phyloP scores from a whole-genome alignment of 2,113 vertebrate species.

The Mus pahari region DNA sequence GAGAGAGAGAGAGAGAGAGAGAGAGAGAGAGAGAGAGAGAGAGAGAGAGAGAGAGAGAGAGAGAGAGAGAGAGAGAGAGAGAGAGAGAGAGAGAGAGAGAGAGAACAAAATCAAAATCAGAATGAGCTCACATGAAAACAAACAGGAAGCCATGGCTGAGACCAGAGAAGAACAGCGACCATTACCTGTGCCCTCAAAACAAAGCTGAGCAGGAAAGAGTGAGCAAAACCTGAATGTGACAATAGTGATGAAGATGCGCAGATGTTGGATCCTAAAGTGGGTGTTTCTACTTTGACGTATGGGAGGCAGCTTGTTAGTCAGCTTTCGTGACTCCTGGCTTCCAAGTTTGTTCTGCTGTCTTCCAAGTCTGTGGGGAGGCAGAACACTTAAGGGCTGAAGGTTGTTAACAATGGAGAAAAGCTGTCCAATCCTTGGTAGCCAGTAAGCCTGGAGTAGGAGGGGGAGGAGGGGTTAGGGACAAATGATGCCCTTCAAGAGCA shows the following conservation, averaged over 20 bases:
- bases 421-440: neutral
- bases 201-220: neutral
- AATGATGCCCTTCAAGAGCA: neutral
- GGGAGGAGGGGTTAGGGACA: neutral
- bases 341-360: neutral
- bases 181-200: neutral
- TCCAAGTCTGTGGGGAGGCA: neutral
- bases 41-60: neutral
- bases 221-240: neutral
- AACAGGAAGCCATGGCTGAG: neutral
- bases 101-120: neutral
- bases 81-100: neutral
- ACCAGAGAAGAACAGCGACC: neutral
- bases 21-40: neutral
- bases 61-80: neutral
- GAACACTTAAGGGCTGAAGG: no score
- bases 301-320: neutral
- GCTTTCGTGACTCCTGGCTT: neutral
- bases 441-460: neutral
- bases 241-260: neutral
- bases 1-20: neutral
- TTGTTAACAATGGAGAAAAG: neutral
- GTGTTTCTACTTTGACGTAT: neutral
- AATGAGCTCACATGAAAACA: slow-evolving; percentile 23
- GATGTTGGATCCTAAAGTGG: neutral